These are phyloP conservation scores for Alfaro cultratus DNA, from an alignment of 2,797 vertebrate genomes.

Conservation along the genomic window DNA sequence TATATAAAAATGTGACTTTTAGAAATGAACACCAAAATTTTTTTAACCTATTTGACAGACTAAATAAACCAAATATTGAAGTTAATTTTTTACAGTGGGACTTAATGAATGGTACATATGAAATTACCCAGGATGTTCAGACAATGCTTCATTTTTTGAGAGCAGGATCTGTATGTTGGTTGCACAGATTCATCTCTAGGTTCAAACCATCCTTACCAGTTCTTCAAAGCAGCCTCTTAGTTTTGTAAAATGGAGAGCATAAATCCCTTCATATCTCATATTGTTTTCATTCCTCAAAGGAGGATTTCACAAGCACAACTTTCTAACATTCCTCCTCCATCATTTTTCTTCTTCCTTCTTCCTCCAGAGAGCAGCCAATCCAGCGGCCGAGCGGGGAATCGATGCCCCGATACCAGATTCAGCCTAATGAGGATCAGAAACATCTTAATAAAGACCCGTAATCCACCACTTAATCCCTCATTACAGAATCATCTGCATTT, in stretches of 20 bases:
- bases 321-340: constrained; percentile 38
- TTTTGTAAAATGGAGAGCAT: constrained; percentile 1
- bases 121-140: neutral
- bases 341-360: constrained; percentile 40
- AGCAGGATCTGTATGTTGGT: neutral
- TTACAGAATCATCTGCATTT: constrained; percentile 83
- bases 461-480: constrained; percentile 84
- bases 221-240: neutral
- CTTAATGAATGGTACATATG: neutral
- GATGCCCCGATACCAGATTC: constrained; percentile 78
- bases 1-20: too few relatives aligned
- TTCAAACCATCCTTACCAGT: neutral
- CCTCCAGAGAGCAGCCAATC: constrained; percentile 68
- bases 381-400: constrained; percentile 68
- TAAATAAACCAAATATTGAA: too few relatives aligned
- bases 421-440: constrained; percentile 85
- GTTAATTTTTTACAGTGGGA: too few relatives aligned
- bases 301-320: constrained; percentile 46
- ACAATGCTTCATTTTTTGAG: neutral
- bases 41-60: too few relatives aligned
- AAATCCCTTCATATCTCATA: constrained; percentile 9
- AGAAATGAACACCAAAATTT: too few relatives aligned
- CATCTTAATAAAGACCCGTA: constrained; percentile 86
- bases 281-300: constrained; percentile 23
- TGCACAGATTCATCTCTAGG: neutral